A percentile compares a stretch with the other conserved stretches of the same genome.
These are phyloP conservation scores for Phylloscopus whistleri DNA, from an alignment of 2,113 vertebrate species.

Conservation along the genomic window DNA sequence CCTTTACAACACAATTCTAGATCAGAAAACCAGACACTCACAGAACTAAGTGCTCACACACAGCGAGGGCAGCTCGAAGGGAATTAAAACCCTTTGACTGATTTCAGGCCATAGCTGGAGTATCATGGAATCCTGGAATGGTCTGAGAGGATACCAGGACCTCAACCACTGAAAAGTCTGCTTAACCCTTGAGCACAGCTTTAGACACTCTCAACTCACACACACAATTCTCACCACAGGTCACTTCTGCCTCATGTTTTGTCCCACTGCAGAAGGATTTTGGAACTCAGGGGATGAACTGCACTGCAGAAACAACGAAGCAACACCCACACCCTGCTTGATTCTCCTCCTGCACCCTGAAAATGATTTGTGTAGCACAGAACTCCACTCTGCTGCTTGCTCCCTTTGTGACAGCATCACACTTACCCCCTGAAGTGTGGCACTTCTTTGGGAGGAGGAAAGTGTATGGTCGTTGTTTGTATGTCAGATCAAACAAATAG, in stretches of 20 bases:
- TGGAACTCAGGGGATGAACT: neutral
- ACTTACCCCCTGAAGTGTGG: constrained; percentile 84
- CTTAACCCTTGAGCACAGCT: neutral
- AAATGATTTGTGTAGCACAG: accelerated
- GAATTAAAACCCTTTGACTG: neutral
- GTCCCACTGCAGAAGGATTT: neutral
- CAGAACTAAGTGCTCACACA: neutral
- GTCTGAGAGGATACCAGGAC: neutral
- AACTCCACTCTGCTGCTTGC: neutral
- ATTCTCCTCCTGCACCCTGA: neutral
- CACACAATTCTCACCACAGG: neutral
- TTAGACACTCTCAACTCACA: neutral
- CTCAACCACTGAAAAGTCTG: neutral
- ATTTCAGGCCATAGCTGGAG: accelerated
- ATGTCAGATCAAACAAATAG: constrained; percentile 96
- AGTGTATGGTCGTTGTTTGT: constrained; percentile 93
- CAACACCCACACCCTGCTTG: neutral
- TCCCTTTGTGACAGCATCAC: neutral
- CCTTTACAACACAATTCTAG: neutral
- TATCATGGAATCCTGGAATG: neutral
- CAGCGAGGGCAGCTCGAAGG: neutral
- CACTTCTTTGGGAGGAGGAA: constrained; percentile 92
- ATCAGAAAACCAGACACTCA: neutral
- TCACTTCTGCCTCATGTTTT: neutral
- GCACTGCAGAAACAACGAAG: neutral